Evolutionary conservation across 1,140 invertebrate species (phyloP).

Genomic region (Drosophila melanogaster): Release_6_plus_ISO1_MT NC_004354.4:20715001-20715500

Average conservation of each 20-base stretch:
- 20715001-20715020: conserved; percentile 50
- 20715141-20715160: conserved; percentile 45
- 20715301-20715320: conserved; percentile 36
- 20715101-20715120: not conserved
- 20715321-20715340: conserved; percentile 34
- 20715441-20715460: conserved; percentile 37
- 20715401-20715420: conserved; percentile 68
- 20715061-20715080: conserved; percentile 63
- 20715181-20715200: conserved; percentile 44
- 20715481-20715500: conserved; percentile 83
- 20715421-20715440: conserved; percentile 79
- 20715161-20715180: conserved; percentile 80
- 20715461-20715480: conserved; percentile 74
- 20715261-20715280: conserved; percentile 10
- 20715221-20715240: conserved; percentile 18
- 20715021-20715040: conserved; percentile 64
- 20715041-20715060: conserved; percentile 71
- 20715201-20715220: conserved; percentile 30
- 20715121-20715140: conserved; percentile 26
- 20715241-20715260: conserved; percentile 21
- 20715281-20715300: conserved; percentile 11
- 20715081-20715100: conserved; percentile 10
- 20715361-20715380: conserved; percentile 20
- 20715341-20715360: not conserved
- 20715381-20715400: conserved; percentile 61